Evolutionary conservation across 2,888 invertebrate genomes (phyloP).

Genomic region (Nineta flava): DNA sequence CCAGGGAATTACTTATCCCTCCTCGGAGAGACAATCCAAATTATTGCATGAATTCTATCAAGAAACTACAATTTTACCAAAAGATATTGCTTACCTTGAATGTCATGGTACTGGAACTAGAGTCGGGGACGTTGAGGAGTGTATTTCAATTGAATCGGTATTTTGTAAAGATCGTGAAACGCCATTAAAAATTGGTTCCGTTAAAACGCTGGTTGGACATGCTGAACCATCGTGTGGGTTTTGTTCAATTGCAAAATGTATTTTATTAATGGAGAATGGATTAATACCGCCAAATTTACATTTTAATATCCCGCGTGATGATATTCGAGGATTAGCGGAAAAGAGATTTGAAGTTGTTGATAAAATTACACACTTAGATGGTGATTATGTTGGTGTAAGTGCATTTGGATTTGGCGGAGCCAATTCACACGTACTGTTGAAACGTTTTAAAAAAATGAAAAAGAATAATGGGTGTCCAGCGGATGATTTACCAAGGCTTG

Average conservation of each 20-base stretch:
- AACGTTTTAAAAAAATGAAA: constrained; percentile 41
- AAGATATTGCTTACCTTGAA: constrained; percentile 60
- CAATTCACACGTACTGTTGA: constrained; percentile 57
- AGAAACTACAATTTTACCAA: constrained; percentile 54
- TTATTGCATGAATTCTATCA: constrained; percentile 47
- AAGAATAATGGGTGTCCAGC: constrained; percentile 41
- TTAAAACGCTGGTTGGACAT: constrained; percentile 91
- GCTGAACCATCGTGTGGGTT: constrained; percentile 75
- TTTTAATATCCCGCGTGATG: constrained; percentile 35
- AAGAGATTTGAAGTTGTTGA: constrained; percentile 56
- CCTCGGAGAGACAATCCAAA: constrained; percentile 37
- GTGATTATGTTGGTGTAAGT: constrained; percentile 68
- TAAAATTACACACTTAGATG: constrained; percentile 49
- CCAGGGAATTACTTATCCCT: constrained; percentile 25
- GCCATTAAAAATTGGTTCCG: constrained; percentile 72
- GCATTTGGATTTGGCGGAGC: constrained; percentile 91
- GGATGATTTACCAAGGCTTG: constrained; percentile 55
- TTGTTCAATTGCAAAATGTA: constrained; percentile 65
- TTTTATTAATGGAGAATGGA: constrained; percentile 55
- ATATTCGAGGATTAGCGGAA: constrained; percentile 41
- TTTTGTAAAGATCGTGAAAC: constrained; percentile 56
- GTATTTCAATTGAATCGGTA: constrained; percentile 63
- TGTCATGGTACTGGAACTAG: constrained; percentile 73
- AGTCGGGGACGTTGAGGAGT: constrained; percentile 86
- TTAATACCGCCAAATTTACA: constrained; percentile 76